These are phyloP conservation scores for Diarsia brunnea DNA, from an alignment of 2,888 invertebrate genomes.

Conservation along the genomic window DNA sequence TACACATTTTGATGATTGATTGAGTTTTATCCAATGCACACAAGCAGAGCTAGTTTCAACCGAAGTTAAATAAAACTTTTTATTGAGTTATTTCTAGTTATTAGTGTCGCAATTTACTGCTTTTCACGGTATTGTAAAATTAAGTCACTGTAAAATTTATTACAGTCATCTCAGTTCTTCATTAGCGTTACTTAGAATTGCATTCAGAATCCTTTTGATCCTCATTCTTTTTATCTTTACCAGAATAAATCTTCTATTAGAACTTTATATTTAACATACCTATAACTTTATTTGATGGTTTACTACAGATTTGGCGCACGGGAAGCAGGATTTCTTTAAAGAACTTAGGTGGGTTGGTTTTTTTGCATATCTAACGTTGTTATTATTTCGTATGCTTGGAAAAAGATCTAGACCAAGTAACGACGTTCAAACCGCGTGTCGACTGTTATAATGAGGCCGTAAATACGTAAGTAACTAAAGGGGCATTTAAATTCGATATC, in stretches of 20 bases:
- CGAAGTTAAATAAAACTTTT: background rate
- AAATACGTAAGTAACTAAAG: background rate
- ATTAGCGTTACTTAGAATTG: background rate
- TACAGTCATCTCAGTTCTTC: background rate
- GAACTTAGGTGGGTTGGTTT: background rate
- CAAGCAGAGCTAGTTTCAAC: background rate
- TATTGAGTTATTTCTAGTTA: background rate
- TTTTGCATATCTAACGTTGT: background rate
- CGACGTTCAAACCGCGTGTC: background rate
- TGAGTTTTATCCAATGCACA: background rate
- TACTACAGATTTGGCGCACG: background rate
- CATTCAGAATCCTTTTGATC: slow-evolving; percentile 3
- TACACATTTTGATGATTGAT: background rate
- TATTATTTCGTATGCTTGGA: background rate
- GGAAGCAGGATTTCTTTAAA: background rate
- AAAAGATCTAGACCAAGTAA: background rate
- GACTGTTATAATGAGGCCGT: background rate
- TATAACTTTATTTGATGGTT: background rate
- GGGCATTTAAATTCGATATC: background rate
- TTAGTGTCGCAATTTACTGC: background rate
- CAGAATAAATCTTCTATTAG: background rate
- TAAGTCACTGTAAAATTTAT: background rate
- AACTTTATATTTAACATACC: background rate
- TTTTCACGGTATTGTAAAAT: background rate
- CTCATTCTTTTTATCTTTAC: background rate